Percentiles rank a stretch among this genome's conserved stretches.
Conservation (phyloP, 2,888 invertebrate species). For the Coenonympha glycerion region DNA sequence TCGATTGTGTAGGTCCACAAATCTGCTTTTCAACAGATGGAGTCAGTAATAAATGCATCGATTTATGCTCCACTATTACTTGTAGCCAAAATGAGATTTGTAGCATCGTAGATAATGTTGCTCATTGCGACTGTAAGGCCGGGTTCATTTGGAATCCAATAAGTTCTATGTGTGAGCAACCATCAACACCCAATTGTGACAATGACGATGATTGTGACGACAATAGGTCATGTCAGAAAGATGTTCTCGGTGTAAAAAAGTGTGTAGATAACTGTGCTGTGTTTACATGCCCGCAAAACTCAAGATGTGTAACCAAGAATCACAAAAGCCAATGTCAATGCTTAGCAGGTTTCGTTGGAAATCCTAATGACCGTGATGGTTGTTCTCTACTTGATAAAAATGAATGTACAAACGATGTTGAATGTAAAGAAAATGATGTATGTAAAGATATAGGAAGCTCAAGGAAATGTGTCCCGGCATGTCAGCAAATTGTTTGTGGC, state of each 20-base stretch:
- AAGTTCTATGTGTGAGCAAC: constrained; percentile 87
- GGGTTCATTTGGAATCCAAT: constrained; percentile 90
- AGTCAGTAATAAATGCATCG: constrained; percentile 81
- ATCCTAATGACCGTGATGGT: constrained; percentile 93
- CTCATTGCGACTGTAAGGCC: constrained; percentile 86
- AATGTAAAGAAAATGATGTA: constrained; percentile 88
- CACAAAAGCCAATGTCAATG: constrained; percentile 90
- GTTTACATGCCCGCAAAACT: constrained; percentile 89
- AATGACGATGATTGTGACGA: constrained; percentile 82
- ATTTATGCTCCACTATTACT: constrained; percentile 86
- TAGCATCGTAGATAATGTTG: constrained; percentile 80
- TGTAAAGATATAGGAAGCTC: constrained; percentile 80
- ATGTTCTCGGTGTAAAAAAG: constrained; percentile 88
- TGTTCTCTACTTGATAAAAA: constrained; percentile 83
- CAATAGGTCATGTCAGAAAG: constrained; percentile 84
- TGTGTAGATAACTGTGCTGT: constrained; percentile 86
- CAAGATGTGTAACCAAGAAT: constrained; percentile 83
- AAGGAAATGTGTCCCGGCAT: constrained; percentile 84
- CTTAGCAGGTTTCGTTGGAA: constrained; percentile 87
- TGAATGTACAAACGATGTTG: constrained; percentile 85
- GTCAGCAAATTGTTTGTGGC: constrained; percentile 85
- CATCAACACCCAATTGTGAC: constrained; percentile 88
- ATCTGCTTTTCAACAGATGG: constrained; percentile 81
- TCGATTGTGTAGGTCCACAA: constrained; percentile 82
- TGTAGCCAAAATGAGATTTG: constrained; percentile 90